These are phyloP conservation scores for Drosophila suzukii DNA, from an alignment of 1,140 invertebrate species.

Conservation along the genomic window DNA sequence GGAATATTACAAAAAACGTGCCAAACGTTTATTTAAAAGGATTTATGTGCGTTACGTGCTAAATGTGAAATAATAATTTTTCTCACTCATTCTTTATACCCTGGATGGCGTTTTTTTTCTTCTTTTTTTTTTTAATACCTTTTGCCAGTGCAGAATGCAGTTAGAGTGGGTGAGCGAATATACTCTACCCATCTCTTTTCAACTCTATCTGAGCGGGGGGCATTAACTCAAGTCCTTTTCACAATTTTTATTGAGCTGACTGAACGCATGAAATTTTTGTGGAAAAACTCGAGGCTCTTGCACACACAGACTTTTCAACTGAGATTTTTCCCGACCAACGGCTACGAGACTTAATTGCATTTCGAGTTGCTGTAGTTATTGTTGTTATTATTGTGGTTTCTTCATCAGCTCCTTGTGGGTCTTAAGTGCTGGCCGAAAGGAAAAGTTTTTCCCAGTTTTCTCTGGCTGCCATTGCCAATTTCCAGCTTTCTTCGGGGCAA, in stretches of 20 bases:
- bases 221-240: conserved; percentile 76
- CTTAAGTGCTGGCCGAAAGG: conserved; percentile 73
- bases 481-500: conserved; percentile 50
- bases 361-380: conserved; percentile 54
- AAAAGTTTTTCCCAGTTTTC: conserved; percentile 65
- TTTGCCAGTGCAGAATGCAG: conserved; percentile 59
- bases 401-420: conserved; percentile 30
- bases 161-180: conserved; percentile 9
- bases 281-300: conserved; percentile 21
- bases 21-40: conserved; percentile 83
- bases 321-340: conserved; percentile 52
- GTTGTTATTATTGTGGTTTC: conserved; percentile 12
- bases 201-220: conserved; percentile 20
- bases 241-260: conserved; percentile 74
- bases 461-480: conserved; percentile 74
- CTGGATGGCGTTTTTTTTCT: conserved; percentile 1
- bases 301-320: conserved; percentile 36
- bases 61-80: conserved; percentile 83
- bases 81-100: conserved; percentile 52
- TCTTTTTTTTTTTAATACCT: conserved; percentile 14
- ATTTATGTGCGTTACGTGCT: conserved; percentile 83
- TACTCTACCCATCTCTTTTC: neutral
- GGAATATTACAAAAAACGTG: conserved; percentile 83
- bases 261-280: conserved; percentile 76
- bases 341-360: conserved; percentile 72